These are phyloP conservation scores for Leptinotarsa juncta DNA, from an alignment of 2,888 invertebrate genomes.

Conservation along the genomic window DNA sequence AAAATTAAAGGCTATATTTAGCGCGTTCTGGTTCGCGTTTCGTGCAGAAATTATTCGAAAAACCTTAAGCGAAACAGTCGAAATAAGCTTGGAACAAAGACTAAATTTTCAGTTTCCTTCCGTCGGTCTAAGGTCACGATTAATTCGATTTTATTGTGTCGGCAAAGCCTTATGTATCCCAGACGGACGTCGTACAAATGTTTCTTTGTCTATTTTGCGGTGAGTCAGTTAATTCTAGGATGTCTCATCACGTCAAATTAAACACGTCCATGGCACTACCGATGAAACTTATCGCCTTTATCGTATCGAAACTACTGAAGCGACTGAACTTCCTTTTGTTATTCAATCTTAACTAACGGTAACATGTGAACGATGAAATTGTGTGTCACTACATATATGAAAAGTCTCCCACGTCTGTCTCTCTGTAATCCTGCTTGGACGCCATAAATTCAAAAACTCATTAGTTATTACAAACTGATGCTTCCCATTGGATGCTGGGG, in stretches of 20 bases:
- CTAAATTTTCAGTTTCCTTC: neutral
- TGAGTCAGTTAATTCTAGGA: neutral
- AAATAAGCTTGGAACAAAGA: constrained; percentile 1
- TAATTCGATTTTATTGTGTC: constrained; percentile 11
- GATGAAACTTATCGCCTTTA: too few species aligned
- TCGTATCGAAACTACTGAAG: too few species aligned
- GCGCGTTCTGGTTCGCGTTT: neutral
- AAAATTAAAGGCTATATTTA: constrained; percentile 3
- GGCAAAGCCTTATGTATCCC: neutral
- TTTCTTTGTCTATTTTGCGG: constrained; percentile 7
- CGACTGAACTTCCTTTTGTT: too few species aligned
- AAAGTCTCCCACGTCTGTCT: too few species aligned
- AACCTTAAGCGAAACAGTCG: neutral
- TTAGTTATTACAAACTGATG: too few species aligned
- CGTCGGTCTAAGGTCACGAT: constrained; percentile 8
- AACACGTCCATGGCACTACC: too few species aligned
- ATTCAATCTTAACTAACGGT: too few species aligned
- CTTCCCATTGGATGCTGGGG: too few species aligned
- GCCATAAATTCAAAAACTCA: too few species aligned
- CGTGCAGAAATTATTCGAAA: neutral
- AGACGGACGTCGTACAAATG: neutral
- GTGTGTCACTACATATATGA: too few species aligned
- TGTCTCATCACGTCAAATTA: constrained; percentile 1
- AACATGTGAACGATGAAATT: too few species aligned
- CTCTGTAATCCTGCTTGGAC: too few species aligned